Evolutionary conservation across 2,797 vertebrate genomes (phyloP), one percentile per base, ranked within the genome.

Genomic region (Botia almorhae): DNA sequence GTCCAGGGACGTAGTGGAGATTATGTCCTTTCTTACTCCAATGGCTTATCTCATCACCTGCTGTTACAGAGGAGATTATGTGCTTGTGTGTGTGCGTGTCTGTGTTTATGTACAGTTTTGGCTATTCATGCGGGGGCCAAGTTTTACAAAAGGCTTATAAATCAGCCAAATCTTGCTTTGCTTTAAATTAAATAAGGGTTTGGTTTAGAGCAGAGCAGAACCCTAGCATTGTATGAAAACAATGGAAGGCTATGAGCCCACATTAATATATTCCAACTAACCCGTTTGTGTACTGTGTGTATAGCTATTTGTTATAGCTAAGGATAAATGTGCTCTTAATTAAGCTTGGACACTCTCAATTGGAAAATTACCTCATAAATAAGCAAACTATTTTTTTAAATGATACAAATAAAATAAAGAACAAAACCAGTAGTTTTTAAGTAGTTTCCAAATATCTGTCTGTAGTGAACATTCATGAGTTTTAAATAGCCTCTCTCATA

Each of bases 51-150:
- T 55, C 74, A 74, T 82, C 53, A 36, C 53, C 29, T 46, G 46
- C 56, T 63, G 43, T 50, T 71, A 70, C 43, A 63, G 68, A 78
- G 56, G n/a, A 78, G 76, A 78, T 78, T 67, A 50, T 50, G 51
- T 36, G 21, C 14, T 7, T 11, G n/a, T 21, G 55, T 58, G 55
- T n/a, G 39, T 69, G 21, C 23, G 14, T 43, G 43, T 46, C 36
- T 23, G 7, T 19, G 33, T 67, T n/a, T 55, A 26, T 16, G 26
- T 51, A 39, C 26, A 50, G 19, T 43, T 17, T 63, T 60, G 1
- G 23, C 65, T 14, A 53, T 26, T 7, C 12, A 61, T 61, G 3
- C 16, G 50, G 16, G 16, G 5, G 3, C 13, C 50, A 51, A 16
- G 3, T 51, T 51, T 8, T 11, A 43, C 39, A 58, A 23, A 58